Percentiles rank a stretch among this genome's conserved stretches.
Conservation (phyloP, 2,797 vertebrate genomes). For the Dipus sagitta region DNA sequence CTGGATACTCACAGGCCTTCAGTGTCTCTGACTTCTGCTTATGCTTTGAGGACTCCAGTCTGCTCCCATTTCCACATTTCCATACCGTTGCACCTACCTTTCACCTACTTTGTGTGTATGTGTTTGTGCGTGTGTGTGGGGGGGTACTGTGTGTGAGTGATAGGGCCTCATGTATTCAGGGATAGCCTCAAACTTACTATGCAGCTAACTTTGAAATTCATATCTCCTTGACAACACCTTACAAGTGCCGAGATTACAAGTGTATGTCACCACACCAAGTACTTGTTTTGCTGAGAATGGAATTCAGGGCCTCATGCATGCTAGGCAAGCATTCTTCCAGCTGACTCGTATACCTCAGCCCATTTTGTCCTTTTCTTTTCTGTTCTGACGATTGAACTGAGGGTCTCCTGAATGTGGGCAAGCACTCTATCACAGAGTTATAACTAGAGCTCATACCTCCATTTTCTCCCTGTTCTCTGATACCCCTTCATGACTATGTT, state of each 20-base stretch:
- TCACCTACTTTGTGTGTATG: too few species aligned
- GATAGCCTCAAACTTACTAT: background rate
- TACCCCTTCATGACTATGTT: rapidly evolving
- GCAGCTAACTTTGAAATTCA: background rate
- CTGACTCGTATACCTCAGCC: too few species aligned
- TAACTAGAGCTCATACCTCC: too few species aligned
- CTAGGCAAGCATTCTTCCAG: background rate
- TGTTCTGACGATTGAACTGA: too few species aligned
- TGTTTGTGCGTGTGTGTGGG: too few species aligned
- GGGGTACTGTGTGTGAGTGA: too few species aligned
- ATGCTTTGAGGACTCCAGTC: background rate
- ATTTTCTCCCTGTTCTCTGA: background rate
- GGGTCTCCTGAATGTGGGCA: too few species aligned
- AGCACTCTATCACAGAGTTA: too few species aligned
- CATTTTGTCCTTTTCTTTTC: too few species aligned
- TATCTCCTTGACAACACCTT: background rate
- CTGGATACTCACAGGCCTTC: too few species aligned
- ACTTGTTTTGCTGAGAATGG: background rate
- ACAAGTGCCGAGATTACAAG: background rate
- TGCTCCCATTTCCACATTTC: rapidly evolving
- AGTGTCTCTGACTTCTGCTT: background rate
- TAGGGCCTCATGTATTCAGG: background rate
- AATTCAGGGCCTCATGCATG: background rate
- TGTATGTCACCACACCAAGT: background rate
- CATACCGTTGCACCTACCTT: background rate